These are phyloP conservation scores for Melinaea marsaeus DNA, from an alignment of 2,888 invertebrate species.

Conservation along the genomic window DNA sequence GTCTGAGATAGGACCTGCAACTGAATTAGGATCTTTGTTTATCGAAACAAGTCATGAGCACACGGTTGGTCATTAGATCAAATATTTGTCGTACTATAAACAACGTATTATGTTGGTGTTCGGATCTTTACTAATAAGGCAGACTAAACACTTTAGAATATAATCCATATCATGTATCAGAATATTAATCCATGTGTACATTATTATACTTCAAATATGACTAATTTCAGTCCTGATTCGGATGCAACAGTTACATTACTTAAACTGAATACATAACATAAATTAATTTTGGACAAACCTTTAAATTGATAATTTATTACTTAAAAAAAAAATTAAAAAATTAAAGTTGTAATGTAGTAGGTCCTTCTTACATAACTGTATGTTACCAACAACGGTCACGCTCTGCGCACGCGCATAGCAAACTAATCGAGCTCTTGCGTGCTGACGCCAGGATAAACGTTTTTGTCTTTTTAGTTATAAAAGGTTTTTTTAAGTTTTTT, in stretches of 20 bases:
- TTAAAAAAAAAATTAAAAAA: constrained; percentile 13
- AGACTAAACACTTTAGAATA: no score
- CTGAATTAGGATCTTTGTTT: constrained; percentile 53
- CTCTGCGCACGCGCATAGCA: constrained; percentile 62
- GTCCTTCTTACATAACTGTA: constrained; percentile 24
- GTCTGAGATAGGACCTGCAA: constrained; percentile 50
- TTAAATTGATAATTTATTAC: constrained; percentile 7
- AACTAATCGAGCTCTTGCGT: constrained; percentile 47
- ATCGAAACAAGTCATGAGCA: constrained; percentile 7
- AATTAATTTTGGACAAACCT: no score
- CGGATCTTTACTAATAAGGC: no score
- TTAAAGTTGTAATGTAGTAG: constrained; percentile 11
- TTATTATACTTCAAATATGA: no score
- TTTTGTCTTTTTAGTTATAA: constrained; percentile 11
- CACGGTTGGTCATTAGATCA: no score
- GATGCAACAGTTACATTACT: no score
- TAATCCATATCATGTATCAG: no score
- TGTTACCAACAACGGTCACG: constrained; percentile 45
- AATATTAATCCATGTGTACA: no score
- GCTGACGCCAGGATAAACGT: constrained; percentile 20
- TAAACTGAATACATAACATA: no score
- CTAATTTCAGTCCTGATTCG: no score
- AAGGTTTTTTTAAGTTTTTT: background rate
- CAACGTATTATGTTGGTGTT: no score
- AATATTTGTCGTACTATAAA: no score